Conservation (phyloP, 1,140 invertebrate species). For the Coelopa frigida region DNA sequence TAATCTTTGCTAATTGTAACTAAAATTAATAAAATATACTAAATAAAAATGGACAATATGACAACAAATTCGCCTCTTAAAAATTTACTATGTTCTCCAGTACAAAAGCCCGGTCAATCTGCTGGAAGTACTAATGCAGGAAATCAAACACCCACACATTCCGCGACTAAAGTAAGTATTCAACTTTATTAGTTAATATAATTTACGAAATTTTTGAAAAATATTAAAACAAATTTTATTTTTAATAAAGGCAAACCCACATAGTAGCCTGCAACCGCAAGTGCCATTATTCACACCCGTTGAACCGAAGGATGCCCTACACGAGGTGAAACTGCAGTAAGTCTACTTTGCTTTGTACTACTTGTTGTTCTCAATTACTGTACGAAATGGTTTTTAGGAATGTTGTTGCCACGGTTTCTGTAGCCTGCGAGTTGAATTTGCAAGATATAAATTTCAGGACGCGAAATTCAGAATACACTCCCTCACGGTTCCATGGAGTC, state of each 20-base stretch:
- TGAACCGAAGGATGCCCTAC: slow-evolving; percentile 40
- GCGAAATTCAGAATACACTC: slow-evolving; percentile 98
- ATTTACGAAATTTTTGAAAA: no score
- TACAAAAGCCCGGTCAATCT: no score
- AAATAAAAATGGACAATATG: no score
- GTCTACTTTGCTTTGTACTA: slow-evolving; percentile 4
- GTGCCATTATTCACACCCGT: slow-evolving; percentile 17
- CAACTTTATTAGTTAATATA: no score
- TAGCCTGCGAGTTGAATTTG: slow-evolving; percentile 79
- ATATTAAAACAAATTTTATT: neutral
- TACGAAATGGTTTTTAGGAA: slow-evolving; percentile 54
- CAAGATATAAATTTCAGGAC: slow-evolving; percentile 92
- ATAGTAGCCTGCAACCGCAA: slow-evolving; percentile 29
- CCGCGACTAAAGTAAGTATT: no score
- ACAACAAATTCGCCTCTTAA: no score
- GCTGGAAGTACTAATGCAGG: no score
- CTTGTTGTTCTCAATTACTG: neutral
- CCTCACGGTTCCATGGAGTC: slow-evolving; percentile 93
- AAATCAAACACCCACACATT: no score
- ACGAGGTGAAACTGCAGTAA: slow-evolving; percentile 46
- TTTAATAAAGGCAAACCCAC: slow-evolving; percentile 27
- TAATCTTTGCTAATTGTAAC: no score
- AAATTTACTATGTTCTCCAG: no score
- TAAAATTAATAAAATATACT: no score
- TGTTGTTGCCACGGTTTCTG: slow-evolving; percentile 91